These are phyloP conservation scores for Neodiprion pinetum DNA, from an alignment of 1,140 invertebrate genomes.

Conservation along the genomic window DNA sequence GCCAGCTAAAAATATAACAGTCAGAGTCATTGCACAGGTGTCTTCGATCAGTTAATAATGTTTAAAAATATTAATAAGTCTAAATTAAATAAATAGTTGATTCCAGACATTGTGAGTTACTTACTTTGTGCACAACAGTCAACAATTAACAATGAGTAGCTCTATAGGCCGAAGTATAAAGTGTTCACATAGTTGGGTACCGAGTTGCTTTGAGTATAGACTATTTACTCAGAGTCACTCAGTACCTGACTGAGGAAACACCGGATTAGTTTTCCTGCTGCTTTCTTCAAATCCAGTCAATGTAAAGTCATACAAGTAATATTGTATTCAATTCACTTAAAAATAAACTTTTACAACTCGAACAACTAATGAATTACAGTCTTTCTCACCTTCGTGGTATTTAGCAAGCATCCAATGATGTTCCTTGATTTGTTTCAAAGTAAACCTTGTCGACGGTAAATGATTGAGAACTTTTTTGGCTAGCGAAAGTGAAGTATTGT, in stretches of 20 bases:
- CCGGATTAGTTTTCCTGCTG: conserved; percentile 14
- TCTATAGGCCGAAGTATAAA: conserved; percentile 15
- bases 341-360: background rate
- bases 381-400: conserved; percentile 61
- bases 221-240: conserved; percentile 78
- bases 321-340: no score
- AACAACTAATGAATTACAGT: conserved; percentile 19
- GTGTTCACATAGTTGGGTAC: conserved; percentile 58
- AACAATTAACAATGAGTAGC: no score
- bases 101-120: no score
- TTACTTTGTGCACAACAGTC: no score
- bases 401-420: conserved; percentile 82
- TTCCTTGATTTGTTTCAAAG: conserved; percentile 72
- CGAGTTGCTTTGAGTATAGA: conserved; percentile 61
- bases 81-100: no score
- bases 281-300: background rate
- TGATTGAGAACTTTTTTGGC: conserved; percentile 77
- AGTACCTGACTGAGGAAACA: conserved; percentile 74
- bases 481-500: conserved; percentile 76
- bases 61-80: no score
- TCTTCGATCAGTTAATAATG: no score
- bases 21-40: no score
- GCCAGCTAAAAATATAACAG: no score
- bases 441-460: conserved; percentile 69
- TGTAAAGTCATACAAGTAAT: no score